A percentile compares a stretch with the other conserved stretches of the same genome.
phyloP scores from a whole-genome alignment of 2,797 vertebrate species.

The Galago senegalensis region DNA sequence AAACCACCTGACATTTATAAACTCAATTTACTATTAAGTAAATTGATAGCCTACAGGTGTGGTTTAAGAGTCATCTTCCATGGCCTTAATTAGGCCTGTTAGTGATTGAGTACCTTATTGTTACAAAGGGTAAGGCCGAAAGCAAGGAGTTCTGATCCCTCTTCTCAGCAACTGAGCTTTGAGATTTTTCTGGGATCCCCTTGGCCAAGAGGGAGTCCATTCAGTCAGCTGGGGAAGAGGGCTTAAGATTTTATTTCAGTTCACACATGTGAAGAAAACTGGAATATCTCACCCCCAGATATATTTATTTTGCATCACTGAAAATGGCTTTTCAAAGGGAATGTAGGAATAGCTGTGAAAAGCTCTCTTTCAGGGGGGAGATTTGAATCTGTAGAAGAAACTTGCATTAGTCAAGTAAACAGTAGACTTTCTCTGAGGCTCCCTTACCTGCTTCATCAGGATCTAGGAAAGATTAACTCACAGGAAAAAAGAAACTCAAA shows the following conservation, averaged over 20 bases:
- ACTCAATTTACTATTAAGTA: neutral
- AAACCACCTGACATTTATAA: neutral
- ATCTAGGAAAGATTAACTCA: neutral
- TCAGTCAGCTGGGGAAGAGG: neutral
- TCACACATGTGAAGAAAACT: neutral
- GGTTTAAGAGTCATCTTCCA: neutral
- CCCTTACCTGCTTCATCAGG: neutral
- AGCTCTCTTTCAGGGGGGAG: neutral
- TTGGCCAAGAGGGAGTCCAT: neutral
- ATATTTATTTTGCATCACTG: neutral
- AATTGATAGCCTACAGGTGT: neutral
- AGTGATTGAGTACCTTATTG: neutral
- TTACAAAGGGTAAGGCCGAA: neutral
- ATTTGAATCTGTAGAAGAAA: neutral
- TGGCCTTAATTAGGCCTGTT: neutral
- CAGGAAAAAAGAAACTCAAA: neutral
- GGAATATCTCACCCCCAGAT: neutral
- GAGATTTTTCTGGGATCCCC: neutral
- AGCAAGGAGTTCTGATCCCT: neutral
- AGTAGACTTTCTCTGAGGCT: neutral
- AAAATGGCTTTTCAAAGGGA: neutral
- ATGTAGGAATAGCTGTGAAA: neutral
- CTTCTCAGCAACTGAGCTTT: neutral
- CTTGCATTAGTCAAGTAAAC: neutral
- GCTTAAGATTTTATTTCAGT: neutral